Evolutionary conservation across 2,113 vertebrate genomes (phyloP).

Genomic region (Colinus virginianus): DNA sequence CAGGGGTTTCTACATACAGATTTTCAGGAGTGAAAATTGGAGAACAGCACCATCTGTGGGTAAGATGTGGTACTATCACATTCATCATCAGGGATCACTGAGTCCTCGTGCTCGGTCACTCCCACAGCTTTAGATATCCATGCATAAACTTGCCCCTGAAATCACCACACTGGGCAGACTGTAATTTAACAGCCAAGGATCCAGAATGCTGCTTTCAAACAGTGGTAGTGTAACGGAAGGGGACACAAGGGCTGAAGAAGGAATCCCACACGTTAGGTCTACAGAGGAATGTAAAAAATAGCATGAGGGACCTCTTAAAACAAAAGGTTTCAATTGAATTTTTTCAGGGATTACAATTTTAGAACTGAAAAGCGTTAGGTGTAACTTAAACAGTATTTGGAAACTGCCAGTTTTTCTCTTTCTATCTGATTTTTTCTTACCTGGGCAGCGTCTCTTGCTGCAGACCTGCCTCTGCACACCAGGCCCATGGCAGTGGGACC

Average conservation of each 20-base stretch:
- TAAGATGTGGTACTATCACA: neutral
- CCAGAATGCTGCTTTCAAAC: neutral
- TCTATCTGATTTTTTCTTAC: constrained; percentile 55
- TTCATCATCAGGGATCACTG: neutral
- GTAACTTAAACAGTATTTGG: fast-evolving
- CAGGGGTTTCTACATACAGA: neutral
- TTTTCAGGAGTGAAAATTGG: neutral
- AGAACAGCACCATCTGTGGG: neutral
- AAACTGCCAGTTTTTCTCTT: neutral
- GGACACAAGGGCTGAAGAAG: neutral
- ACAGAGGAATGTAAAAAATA: neutral
- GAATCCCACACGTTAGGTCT: neutral
- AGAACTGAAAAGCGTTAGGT: fast-evolving
- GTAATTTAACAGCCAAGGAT: neutral
- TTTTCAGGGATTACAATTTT: neutral
- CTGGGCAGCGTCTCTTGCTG: constrained; percentile 87
- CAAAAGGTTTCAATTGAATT: neutral
- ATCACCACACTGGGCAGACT: neutral
- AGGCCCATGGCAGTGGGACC: constrained; percentile 81
- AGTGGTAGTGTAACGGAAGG: neutral
- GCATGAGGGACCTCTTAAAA: neutral
- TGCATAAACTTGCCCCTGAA: neutral
- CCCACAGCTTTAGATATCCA: neutral
- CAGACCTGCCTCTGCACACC: constrained; percentile 91
- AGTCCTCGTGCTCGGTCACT: neutral